Conservation (phyloP, 2,888 invertebrate genomes). For the Lutraria lutraria region DNA sequence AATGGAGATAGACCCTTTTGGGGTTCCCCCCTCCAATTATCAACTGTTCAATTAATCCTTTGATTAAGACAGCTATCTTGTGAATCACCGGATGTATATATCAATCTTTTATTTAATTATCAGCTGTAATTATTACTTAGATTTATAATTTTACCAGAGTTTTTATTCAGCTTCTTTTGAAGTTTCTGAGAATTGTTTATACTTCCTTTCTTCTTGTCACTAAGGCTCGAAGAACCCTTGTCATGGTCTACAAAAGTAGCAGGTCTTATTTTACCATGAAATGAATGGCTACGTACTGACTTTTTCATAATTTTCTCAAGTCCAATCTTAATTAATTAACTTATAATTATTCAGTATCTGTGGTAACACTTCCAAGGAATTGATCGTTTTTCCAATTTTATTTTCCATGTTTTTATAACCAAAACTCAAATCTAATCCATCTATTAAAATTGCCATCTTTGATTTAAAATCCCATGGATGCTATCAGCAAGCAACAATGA, state of each 20-base stretch:
- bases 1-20: too few relatives aligned
- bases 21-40: too few relatives aligned
- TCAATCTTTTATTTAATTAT: too few relatives aligned
- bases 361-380: not conserved
- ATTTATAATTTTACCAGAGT: not conserved
- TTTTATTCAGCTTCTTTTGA: not conserved
- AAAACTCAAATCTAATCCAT: not conserved
- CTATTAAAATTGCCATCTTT: not conserved
- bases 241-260: not conserved
- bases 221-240: not conserved
- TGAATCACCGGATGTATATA: too few relatives aligned
- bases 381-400: not conserved
- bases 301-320: not conserved
- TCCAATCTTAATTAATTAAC: not conserved
- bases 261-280: conserved; percentile 15
- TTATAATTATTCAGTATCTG: not conserved
- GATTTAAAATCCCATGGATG: not conserved
- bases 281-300: conserved; percentile 3
- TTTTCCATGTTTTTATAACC: not conserved
- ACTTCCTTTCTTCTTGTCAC: not conserved
- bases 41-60: too few relatives aligned
- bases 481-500: not conserved
- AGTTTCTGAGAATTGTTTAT: not conserved
- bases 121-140: too few relatives aligned
- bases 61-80: too few relatives aligned